Base-by-base conservation (phyloP, 2,888 invertebrate species). In the Tholera decimalis region DNA sequence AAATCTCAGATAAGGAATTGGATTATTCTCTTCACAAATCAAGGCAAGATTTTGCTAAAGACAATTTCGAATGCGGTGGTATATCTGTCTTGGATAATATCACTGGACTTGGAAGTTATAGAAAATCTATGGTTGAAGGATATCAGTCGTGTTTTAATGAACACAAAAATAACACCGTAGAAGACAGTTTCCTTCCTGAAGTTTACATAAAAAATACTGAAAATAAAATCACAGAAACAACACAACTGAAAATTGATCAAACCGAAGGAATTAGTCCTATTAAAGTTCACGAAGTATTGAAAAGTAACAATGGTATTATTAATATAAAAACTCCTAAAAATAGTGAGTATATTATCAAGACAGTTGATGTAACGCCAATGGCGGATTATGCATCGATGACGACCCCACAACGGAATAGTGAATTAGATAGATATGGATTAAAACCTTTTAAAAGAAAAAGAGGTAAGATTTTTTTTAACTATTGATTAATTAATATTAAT, bases 371-470 rank as follows among this genome's bases (percentile, higher is more conserved):
- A 0, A 96, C 96, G 3, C 96, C 96, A 3, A 96, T 96, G 89
- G 90, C 95, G 1, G 93, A 97, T 84, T 97, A 96, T 82, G 92
- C 92, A 22, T 83, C 87, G 7, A 96, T 97, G 96, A 86, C 94
- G 35, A 96, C 97, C 24, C 96, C 97, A 0, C 94, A 96, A 77
- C 91, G 96, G 35, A 91, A 96, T 67, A 92, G 90, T 67, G 96
- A 97, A 83, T 87, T 97, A 7, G 95, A 96, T 71, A 96, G 96
- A 85, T 97, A 96, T 91, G 97, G 97, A 3, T 89, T 97, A 7
- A 97, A 97, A 85, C 96, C 96, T 2, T 91, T 97, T 22, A 97
- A 97, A 87, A 93, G 97, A 60, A 96, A 96, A 90, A 93, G 96
- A 93, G 96, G 96, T 96, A 80, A 87, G 78, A 26, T 9, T 11